Conservation (phyloP, 2,888 invertebrate genomes). For the Drosophila fulvimacula region DNA sequence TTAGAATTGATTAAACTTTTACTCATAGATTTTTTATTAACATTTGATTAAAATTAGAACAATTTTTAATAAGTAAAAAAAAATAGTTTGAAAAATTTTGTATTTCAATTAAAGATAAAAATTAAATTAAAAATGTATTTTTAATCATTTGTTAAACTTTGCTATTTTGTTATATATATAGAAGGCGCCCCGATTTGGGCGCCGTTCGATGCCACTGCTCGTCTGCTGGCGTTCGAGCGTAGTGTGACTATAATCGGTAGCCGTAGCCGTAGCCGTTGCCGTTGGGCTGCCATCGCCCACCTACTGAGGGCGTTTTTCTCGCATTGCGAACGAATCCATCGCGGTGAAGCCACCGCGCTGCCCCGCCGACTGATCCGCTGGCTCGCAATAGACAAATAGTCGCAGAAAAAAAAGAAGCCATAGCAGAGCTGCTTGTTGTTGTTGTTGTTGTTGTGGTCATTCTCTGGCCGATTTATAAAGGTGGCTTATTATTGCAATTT, state of each 20-base stretch:
- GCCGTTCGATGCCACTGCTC: constrained; percentile 1
- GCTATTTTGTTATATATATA: too few relatives aligned
- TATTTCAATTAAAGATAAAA: too few relatives aligned
- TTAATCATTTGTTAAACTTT: too few relatives aligned
- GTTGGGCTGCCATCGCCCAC: constrained; percentile 70
- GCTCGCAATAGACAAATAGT: constrained; percentile 72
- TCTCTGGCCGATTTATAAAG: constrained; percentile 79
- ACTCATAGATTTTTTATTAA: too few relatives aligned
- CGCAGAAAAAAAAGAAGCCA: constrained; percentile 40
- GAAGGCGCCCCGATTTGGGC: constrained; percentile 36
- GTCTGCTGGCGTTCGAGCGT: constrained; percentile 48
- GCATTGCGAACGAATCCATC: constrained; percentile 28
- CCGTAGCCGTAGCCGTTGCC: constrained; percentile 73
- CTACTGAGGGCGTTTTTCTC: constrained; percentile 80
- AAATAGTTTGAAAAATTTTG: not conserved
- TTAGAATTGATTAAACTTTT: too few relatives aligned
- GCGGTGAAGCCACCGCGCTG: constrained; percentile 6
- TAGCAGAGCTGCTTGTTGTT: constrained; percentile 14
- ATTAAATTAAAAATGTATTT: too few relatives aligned
- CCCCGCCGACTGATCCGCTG: constrained; percentile 19
- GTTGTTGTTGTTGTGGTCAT: constrained; percentile 38
- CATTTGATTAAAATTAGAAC: too few relatives aligned
- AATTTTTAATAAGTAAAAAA: too few relatives aligned
- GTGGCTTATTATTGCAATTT: constrained; percentile 84
- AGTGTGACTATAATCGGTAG: constrained; percentile 56